Percentiles rank a stretch among this genome's conserved stretches.
phyloP scores from a whole-genome alignment of 1,140 invertebrate species.

The Drosophila saltans region DNA sequence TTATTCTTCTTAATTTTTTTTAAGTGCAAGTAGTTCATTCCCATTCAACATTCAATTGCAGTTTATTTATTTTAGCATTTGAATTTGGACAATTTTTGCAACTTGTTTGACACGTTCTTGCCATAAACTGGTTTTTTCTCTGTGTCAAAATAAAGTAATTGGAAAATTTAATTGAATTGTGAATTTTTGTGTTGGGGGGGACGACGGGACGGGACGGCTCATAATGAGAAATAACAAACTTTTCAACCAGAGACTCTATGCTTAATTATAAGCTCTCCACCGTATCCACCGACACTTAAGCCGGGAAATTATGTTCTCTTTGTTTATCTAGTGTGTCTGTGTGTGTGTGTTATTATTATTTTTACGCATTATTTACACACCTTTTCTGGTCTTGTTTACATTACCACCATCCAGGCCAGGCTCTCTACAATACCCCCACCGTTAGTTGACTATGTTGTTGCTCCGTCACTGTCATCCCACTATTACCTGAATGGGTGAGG shows the following conservation, averaged over 20 bases:
- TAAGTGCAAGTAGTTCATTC: slow-evolving; percentile 6
- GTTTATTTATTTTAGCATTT: slow-evolving; percentile 46
- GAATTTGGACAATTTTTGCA: slow-evolving; percentile 55
- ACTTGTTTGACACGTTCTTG: slow-evolving; percentile 52
- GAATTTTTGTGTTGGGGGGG: not conserved
- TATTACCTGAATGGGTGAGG: slow-evolving; percentile 7
- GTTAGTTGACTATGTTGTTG: too few species aligned
- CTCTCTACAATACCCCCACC: slow-evolving; percentile 13
- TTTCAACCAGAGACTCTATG: slow-evolving; percentile 46
- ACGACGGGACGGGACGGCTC: too few species aligned
- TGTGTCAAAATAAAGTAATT: slow-evolving; percentile 25
- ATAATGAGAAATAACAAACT: not conserved
- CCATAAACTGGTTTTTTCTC: slow-evolving; percentile 14
- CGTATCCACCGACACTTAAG: slow-evolving; percentile 37
- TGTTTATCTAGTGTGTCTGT: not conserved
- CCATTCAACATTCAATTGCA: slow-evolving; percentile 13
- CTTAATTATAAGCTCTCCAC: slow-evolving; percentile 51
- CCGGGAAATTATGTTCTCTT: slow-evolving; percentile 49
- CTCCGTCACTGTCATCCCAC: not conserved
- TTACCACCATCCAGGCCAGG: slow-evolving; percentile 28
- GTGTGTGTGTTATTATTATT: slow-evolving; percentile 53
- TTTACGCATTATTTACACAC: slow-evolving; percentile 67
- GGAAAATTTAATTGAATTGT: slow-evolving; percentile 21
- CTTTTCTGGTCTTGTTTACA: slow-evolving; percentile 61
- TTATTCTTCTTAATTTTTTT: too few species aligned